These are phyloP conservation scores for Oostethus manadensis DNA, from an alignment of 2,113 vertebrate species.

Conservation along the genomic window DNA sequence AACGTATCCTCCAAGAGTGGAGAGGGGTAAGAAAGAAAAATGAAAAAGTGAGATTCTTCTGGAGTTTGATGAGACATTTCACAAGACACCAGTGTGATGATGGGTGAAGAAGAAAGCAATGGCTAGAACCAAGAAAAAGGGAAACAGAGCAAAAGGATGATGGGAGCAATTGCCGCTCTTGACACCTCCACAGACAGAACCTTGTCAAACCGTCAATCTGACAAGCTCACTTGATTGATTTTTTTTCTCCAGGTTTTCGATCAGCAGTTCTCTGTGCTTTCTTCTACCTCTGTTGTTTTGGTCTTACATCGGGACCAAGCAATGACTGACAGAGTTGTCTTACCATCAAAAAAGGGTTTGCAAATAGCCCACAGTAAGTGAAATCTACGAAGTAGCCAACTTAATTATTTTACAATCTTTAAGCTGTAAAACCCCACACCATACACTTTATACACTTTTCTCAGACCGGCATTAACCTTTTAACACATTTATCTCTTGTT, in stretches of 20 bases:
- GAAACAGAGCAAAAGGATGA: constrained; percentile 30
- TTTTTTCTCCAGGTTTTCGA: constrained; percentile 69
- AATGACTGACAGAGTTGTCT: neutral
- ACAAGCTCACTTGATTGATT: constrained; percentile 67
- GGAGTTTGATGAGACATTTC: constrained; percentile 61
- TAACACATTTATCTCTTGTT: too few relatives aligned
- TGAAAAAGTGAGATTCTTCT: constrained; percentile 45
- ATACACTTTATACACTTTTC: too few relatives aligned
- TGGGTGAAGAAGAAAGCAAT: constrained; percentile 65
- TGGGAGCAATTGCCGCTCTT: constrained; percentile 66
- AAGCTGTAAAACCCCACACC: too few relatives aligned
- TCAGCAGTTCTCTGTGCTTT: constrained; percentile 63
- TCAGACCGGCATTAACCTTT: too few relatives aligned
- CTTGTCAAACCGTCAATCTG: constrained; percentile 73
- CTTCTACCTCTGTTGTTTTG: constrained; percentile 34
- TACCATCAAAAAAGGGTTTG: constrained; percentile 5
- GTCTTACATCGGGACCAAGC: constrained; percentile 9
- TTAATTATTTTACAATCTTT: too few relatives aligned
- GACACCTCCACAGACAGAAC: constrained; percentile 74
- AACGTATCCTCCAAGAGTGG: constrained; percentile 15
- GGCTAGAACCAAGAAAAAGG: constrained; percentile 40
- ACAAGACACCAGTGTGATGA: constrained; percentile 65
- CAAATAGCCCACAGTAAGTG: too few relatives aligned
- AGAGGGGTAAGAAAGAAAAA: constrained; percentile 27
- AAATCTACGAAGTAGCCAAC: too few relatives aligned